phyloP scores from a whole-genome alignment of 2,888 invertebrate species.

The Xiphydria camelus region DNA sequence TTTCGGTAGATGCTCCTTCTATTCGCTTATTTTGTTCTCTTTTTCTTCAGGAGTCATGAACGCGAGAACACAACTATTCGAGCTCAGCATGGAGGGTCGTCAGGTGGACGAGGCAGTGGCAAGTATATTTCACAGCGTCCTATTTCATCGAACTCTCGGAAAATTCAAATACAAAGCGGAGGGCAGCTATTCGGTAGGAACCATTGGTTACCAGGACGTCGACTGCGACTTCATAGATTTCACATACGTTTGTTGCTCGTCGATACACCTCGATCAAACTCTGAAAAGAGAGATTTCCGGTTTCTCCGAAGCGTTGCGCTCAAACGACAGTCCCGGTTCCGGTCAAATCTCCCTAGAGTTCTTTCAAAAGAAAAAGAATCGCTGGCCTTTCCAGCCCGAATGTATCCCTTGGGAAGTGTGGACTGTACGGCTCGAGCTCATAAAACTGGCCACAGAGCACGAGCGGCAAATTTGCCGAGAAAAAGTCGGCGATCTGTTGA shows the following conservation, averaged over 20 bases:
- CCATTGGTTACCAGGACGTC: constrained; percentile 93
- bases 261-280: constrained; percentile 72
- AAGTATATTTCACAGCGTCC: constrained; percentile 88
- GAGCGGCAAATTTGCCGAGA: constrained; percentile 87
- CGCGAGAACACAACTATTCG: constrained; percentile 78
- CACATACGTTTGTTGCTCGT: constrained; percentile 94
- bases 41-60: constrained; percentile 64
- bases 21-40: too few species aligned
- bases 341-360: constrained; percentile 94
- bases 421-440: constrained; percentile 90
- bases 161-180: constrained; percentile 94
- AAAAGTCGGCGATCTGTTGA: constrained; percentile 81
- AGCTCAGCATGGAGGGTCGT: constrained; percentile 83
- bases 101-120: constrained; percentile 92
- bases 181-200: constrained; percentile 93
- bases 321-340: constrained; percentile 67
- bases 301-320: constrained; percentile 78
- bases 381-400: constrained; percentile 87
- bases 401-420: constrained; percentile 98
- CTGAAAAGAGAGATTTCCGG: constrained; percentile 76
- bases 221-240: constrained; percentile 98
- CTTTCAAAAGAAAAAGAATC: constrained; percentile 86
- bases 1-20: too few species aligned
- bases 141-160: constrained; percentile 87
- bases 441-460: constrained; percentile 82